These are phyloP conservation scores for Pontoporia blainvillei DNA, from an alignment of 2,113 vertebrate species.

Conservation along the genomic window DNA sequence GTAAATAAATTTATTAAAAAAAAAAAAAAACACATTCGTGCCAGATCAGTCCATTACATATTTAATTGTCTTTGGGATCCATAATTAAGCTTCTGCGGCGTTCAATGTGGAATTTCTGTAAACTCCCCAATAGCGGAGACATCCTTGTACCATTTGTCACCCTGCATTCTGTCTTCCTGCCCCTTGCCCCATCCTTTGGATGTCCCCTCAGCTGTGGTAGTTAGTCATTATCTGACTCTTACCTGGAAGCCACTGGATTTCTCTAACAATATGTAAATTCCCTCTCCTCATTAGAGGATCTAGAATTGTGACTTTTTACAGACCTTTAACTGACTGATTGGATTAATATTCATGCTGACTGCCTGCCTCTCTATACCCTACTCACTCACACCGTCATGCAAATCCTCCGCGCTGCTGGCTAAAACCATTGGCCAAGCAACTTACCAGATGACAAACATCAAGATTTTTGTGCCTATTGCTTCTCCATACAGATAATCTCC, in stretches of 20 bases:
- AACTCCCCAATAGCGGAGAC: not conserved
- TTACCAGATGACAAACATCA: not conserved
- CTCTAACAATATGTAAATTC: not conserved
- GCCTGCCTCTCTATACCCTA: not conserved
- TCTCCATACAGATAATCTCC: not conserved
- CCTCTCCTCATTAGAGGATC: slow-evolving; percentile 7
- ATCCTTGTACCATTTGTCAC: not conserved
- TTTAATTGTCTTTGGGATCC: not conserved
- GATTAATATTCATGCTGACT: not conserved
- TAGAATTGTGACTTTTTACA: not conserved
- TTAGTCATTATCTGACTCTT: not conserved
- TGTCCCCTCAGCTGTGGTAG: not conserved
- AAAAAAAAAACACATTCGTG: too few species aligned
- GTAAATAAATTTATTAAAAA: too few species aligned
- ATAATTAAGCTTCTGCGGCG: not conserved
- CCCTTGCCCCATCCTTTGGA: not conserved
- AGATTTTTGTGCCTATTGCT: not conserved
- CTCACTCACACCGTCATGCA: not conserved
- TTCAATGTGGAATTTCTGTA: not conserved
- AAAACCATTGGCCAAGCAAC: not conserved
- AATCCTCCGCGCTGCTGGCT: not conserved
- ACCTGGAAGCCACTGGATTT: not conserved
- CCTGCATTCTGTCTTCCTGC: not conserved
- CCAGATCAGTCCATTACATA: not conserved
- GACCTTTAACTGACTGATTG: not conserved